Evolutionary conservation across 2,113 vertebrate species (phyloP).

Genomic region (Morone chrysops): DNA sequence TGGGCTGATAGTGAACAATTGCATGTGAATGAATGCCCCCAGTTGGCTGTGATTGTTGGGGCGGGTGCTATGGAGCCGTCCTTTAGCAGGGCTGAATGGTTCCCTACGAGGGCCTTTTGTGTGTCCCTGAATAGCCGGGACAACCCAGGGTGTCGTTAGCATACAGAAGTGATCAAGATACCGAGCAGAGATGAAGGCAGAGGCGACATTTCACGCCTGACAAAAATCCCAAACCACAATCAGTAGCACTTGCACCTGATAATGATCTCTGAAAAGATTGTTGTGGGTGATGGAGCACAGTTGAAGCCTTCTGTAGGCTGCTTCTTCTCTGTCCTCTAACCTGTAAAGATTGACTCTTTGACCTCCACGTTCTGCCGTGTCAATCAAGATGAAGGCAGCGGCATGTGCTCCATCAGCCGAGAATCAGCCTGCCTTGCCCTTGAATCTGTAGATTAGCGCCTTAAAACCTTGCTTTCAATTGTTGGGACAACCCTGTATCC

Average conservation of each 20-base stretch:
- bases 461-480: constrained; percentile 74
- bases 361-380: constrained; percentile 40
- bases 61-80: constrained; percentile 39
- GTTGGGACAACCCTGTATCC: constrained; percentile 62
- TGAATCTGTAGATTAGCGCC: constrained; percentile 69
- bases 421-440: constrained; percentile 43
- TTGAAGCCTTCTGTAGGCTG: neutral
- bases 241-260: constrained; percentile 43
- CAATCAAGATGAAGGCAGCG: constrained; percentile 48
- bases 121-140: constrained; percentile 57
- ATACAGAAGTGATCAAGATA: constrained; percentile 49
- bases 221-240: constrained; percentile 18
- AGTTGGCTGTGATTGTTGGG: constrained; percentile 62
- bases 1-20: constrained; percentile 59
- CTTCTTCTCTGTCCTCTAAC: constrained; percentile 15
- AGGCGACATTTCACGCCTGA: neutral
- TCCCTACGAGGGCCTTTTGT: constrained; percentile 67
- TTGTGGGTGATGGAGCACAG: constrained; percentile 29
- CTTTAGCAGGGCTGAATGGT: constrained; percentile 54
- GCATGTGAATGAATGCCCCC: constrained; percentile 56
- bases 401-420: constrained; percentile 37
- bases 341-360: constrained; percentile 36
- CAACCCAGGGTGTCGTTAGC: constrained; percentile 40
- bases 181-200: neutral
- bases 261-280: constrained; percentile 38